phyloP scores from a whole-genome alignment of 2,888 invertebrate genomes.

The Ichneumoninae sp. region DNA sequence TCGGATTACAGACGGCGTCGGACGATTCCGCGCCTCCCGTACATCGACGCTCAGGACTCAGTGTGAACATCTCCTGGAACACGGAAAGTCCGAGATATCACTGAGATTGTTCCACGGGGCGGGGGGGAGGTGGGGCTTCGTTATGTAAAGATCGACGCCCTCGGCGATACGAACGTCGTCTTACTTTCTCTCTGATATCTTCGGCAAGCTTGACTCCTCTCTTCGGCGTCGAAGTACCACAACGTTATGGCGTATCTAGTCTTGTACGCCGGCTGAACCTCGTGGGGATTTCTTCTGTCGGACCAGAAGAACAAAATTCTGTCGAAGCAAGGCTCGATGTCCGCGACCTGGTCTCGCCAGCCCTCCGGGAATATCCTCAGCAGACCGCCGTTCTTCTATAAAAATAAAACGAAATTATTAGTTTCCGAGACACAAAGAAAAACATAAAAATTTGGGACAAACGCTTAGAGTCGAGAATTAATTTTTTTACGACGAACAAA shows the following conservation, averaged over 20 bases:
- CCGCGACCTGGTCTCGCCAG: conserved; percentile 92
- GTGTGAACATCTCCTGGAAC: conserved; percentile 74
- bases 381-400: conserved; percentile 90
- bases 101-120: conserved; percentile 19
- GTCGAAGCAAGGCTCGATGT: conserved; percentile 97
- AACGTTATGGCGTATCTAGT: conserved; percentile 96
- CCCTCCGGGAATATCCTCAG: conserved; percentile 97
- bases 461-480: background rate
- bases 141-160: conserved; percentile 53
- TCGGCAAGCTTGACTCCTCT: conserved; percentile 90
- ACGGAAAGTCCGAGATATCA: conserved; percentile 58
- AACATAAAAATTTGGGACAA: background rate
- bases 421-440: background rate
- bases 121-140: conserved; percentile 1
- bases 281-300: conserved; percentile 97
- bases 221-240: conserved; percentile 96
- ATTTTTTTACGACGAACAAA: background rate
- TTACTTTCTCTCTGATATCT: conserved; percentile 87
- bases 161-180: conserved; percentile 68
- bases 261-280: conserved; percentile 96
- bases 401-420: conserved; percentile 10
- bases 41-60: conserved; percentile 47
- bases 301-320: conserved; percentile 99
- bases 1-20: conserved; percentile 45
- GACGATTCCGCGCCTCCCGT: conserved; percentile 47